Percentiles rank a stretch among this genome's conserved stretches.
Conservation (phyloP, 2,888 invertebrate genomes). For the Galerucella calmariensis region DNA sequence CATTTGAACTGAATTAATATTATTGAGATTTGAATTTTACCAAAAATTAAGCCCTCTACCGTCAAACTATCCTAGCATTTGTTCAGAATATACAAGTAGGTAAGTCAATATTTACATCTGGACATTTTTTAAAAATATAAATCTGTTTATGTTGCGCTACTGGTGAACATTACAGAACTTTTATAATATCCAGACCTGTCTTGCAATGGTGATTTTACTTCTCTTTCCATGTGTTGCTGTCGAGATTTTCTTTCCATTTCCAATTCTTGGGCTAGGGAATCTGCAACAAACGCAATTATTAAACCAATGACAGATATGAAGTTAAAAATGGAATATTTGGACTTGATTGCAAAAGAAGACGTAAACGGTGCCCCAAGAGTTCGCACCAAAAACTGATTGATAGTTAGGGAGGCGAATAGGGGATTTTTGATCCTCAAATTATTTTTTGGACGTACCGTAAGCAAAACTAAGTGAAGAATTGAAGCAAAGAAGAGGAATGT, state of each 20-base stretch:
- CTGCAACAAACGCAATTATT: constrained; percentile 65
- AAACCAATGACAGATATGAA: not conserved
- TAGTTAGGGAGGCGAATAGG: no score
- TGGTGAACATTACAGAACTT: constrained; percentile 89
- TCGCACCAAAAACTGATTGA: no score
- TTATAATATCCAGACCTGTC: constrained; percentile 87
- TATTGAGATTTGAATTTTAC: not conserved
- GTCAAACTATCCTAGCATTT: not conserved
- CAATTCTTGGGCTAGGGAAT: constrained; percentile 86
- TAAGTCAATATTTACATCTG: not conserved
- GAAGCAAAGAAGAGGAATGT: no score
- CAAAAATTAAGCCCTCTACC: not conserved
- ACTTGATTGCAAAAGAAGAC: no score
- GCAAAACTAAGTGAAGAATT: no score
- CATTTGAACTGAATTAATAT: no score
- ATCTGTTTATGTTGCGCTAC: constrained; percentile 78
- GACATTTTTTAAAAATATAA: not conserved
- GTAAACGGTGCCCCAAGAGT: no score
- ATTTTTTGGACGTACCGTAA: no score
- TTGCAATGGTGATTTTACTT: constrained; percentile 87
- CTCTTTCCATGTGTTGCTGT: constrained; percentile 81
- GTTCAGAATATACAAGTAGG: not conserved
- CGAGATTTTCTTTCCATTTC: constrained; percentile 89
- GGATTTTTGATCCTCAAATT: no score
- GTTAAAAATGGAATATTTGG: not conserved